Evolutionary conservation across 1,140 invertebrate genomes (phyloP).

Genomic region (Ips nitidus): DNA sequence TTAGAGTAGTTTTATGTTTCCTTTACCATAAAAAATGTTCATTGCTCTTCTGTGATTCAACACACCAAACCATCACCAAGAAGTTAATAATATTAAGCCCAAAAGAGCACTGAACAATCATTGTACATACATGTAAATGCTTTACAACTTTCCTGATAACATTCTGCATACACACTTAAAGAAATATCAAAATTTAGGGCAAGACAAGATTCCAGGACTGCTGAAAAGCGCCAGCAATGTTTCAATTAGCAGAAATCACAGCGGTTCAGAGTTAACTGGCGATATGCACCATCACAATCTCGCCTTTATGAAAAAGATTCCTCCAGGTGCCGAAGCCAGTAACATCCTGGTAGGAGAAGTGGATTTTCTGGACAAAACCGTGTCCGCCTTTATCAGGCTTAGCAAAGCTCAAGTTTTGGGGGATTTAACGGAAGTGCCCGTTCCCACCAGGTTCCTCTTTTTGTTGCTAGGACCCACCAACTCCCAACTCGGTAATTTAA

Average conservation of each 20-base stretch:
- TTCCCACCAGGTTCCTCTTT: constrained; percentile 94
- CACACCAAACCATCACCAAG: too few species aligned
- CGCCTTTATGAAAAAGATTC: constrained; percentile 96
- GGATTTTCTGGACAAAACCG: constrained; percentile 88
- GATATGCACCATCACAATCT: constrained; percentile 81
- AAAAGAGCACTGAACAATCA: too few species aligned
- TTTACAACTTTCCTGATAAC: too few species aligned
- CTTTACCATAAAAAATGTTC: too few species aligned
- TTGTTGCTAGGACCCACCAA: constrained; percentile 88
- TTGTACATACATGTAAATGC: too few species aligned
- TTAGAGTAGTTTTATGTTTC: too few species aligned
- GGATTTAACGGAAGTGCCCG: constrained; percentile 95
- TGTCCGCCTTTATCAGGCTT: constrained; percentile 92
- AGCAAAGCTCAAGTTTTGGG: constrained; percentile 87
- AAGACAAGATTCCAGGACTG: constrained; percentile 57
- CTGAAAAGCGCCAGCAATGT: constrained; percentile 76
- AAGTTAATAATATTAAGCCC: too few species aligned
- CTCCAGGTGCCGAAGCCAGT: constrained; percentile 92
- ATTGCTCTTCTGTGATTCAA: too few species aligned
- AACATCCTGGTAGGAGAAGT: constrained; percentile 98
- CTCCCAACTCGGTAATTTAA: constrained; percentile 43
- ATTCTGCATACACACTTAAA: too few species aligned
- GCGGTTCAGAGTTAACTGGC: constrained; percentile 63
- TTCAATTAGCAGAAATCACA: constrained; percentile 78
- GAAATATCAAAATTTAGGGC: not conserved